Evolutionary conservation across 2,797 vertebrate genomes (phyloP).

Genomic region (Alosa sapidissima): DNA sequence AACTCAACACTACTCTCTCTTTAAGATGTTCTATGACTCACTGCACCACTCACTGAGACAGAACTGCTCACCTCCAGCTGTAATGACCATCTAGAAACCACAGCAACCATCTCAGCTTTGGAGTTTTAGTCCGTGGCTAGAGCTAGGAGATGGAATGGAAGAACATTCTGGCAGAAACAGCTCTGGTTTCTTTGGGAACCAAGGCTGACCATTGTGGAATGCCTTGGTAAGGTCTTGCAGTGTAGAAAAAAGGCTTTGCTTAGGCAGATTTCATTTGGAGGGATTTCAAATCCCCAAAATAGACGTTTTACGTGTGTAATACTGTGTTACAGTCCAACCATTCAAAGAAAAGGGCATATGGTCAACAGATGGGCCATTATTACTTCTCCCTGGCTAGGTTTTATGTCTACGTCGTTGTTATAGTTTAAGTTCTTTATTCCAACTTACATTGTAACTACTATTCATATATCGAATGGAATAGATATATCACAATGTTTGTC

Average conservation of each 20-base stretch:
- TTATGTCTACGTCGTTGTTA: not conserved
- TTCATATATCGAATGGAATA: not conserved
- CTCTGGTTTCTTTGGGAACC: slow-evolving; percentile 16
- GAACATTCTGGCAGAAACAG: not conserved
- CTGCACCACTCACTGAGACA: not conserved
- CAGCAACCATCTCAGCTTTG: not conserved
- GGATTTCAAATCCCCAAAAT: not conserved
- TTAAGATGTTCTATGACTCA: not conserved
- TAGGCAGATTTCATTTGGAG: slow-evolving; percentile 21
- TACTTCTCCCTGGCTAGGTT: not conserved
- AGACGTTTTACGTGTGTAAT: slow-evolving; percentile 22
- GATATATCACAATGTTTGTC: not conserved
- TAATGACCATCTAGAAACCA: slow-evolving; percentile 7
- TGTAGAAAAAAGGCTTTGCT: slow-evolving; percentile 8
- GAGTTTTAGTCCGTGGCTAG: not conserved
- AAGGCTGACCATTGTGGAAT: slow-evolving; percentile 16
- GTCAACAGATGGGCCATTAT: not conserved
- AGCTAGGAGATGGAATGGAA: not conserved
- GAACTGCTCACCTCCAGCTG: not conserved
- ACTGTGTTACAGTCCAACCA: slow-evolving; percentile 23
- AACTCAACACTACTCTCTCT: not conserved
- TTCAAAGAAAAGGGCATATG: slow-evolving; percentile 4
- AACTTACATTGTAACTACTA: not conserved
- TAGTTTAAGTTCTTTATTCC: slow-evolving; percentile 1
- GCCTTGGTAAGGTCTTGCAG: not conserved